phyloP scores from a whole-genome alignment of 2,113 vertebrate genomes.

The Malurus elegans region DNA sequence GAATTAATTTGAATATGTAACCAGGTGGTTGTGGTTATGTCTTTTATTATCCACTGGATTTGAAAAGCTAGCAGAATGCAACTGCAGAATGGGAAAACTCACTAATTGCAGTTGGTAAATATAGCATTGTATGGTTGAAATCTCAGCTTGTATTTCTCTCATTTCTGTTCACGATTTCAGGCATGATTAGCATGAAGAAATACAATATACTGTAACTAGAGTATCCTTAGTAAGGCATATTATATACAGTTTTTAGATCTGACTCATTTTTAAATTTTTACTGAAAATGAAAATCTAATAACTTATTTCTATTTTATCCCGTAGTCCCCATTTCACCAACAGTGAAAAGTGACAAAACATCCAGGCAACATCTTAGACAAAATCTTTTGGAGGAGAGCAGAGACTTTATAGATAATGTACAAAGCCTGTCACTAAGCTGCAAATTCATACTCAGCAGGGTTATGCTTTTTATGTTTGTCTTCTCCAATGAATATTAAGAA shows the following conservation, averaged over 20 bases:
- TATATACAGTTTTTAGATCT: neutral
- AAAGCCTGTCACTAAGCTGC: neutral
- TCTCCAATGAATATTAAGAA: neutral
- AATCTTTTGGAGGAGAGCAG: neutral
- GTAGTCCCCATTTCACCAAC: neutral
- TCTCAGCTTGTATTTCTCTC: neutral
- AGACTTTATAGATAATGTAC: neutral
- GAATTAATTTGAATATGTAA: conserved; percentile 59
- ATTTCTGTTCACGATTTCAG: neutral
- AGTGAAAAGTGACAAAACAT: neutral
- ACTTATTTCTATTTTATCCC: neutral
- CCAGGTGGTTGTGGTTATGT: conserved; percentile 54
- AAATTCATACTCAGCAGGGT: neutral
- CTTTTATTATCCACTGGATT: conserved; percentile 14
- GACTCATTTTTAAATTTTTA: neutral
- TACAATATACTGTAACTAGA: neutral
- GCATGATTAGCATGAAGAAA: neutral
- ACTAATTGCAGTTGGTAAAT: conserved; percentile 10
- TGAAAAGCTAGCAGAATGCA: conserved; percentile 41
- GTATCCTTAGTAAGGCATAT: neutral
- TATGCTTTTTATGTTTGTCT: neutral
- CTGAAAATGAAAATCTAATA: neutral
- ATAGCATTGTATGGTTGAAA: neutral
- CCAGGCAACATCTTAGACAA: neutral
- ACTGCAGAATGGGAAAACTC: conserved; percentile 35